Conservation (phyloP, 2,888 invertebrate species). For the Chloroclysta siterata region DNA sequence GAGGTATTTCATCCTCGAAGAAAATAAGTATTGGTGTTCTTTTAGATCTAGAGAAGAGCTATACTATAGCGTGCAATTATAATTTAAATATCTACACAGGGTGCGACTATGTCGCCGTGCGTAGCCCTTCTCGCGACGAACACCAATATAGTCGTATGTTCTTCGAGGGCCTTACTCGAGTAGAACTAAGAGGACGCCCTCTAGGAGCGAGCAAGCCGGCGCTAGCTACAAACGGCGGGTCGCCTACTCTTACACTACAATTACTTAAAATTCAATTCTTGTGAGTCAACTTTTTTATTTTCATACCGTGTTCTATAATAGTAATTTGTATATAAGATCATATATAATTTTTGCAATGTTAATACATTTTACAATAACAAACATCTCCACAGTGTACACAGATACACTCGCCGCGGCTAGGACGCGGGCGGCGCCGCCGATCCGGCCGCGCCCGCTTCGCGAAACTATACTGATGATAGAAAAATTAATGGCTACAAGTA, state of each 20-base stretch:
- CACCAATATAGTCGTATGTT: conserved; percentile 39
- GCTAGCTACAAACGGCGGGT: conserved; percentile 55
- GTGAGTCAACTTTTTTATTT: conserved; percentile 84
- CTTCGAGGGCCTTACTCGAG: conserved; percentile 32
- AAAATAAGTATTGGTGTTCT: conserved; percentile 37
- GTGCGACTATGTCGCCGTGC: conserved; percentile 36
- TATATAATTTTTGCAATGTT: conserved; percentile 85
- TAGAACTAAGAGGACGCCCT: conserved; percentile 30
- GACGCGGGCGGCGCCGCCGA: conserved; percentile 2
- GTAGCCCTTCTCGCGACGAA: conserved; percentile 30
- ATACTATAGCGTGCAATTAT: conserved; percentile 36
- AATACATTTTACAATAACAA: conserved; percentile 84
- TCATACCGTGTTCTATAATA: conserved; percentile 84
- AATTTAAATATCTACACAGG: conserved; percentile 36
- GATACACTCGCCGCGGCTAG: conserved; percentile 58
- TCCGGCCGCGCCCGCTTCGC: conserved; percentile 34
- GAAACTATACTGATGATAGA: conserved; percentile 77
- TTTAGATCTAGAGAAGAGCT: conserved; percentile 32
- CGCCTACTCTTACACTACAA: conserved; percentile 68
- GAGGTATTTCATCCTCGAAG: conserved; percentile 36
- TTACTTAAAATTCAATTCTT: conserved; percentile 81
- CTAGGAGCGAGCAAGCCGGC: conserved; percentile 44
- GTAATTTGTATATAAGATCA: conserved; percentile 84
- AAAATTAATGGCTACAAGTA: conserved; percentile 83
- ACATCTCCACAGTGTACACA: conserved; percentile 82